These are phyloP conservation scores for Machimus rusticus DNA, from an alignment of 2,888 invertebrate species.

Conservation along the genomic window DNA sequence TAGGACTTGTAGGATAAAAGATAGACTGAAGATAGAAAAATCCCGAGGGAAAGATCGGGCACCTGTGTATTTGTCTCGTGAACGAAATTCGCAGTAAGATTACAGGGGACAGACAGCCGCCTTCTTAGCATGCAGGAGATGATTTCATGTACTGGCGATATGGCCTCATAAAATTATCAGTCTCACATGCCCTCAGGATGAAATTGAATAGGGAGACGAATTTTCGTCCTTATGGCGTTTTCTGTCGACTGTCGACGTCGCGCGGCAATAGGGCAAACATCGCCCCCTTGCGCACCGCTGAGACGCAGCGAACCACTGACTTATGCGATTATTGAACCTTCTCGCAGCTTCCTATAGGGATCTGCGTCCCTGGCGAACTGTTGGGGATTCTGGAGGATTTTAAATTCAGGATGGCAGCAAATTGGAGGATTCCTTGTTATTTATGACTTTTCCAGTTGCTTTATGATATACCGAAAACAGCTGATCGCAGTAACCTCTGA, in stretches of 20 bases:
- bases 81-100: neutral
- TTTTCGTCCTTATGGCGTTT: neutral
- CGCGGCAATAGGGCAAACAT: neutral
- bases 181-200: neutral
- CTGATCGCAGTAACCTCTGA: neutral
- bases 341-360: neutral
- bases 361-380: neutral
- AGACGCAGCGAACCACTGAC: neutral
- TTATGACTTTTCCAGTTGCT: conserved; percentile 12
- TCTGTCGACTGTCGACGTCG: neutral
- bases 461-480: conserved; percentile 12
- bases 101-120: neutral
- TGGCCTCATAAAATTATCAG: conserved; percentile 5
- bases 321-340: conserved; percentile 27
- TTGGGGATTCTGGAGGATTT: conserved; percentile 8
- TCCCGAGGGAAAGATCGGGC: neutral
- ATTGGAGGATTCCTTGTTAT: conserved; percentile 23
- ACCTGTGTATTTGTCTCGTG: neutral
- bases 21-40: neutral
- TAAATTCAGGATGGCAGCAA: conserved; percentile 14
- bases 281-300: neutral
- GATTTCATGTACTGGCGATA: neutral
- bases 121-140: neutral
- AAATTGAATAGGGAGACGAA: neutral
- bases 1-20: neutral